These are phyloP conservation scores for Epizoanthus scotinus DNA, from an alignment of 92 coral and sea anemone genomes.

Conservation along the genomic window DNA sequence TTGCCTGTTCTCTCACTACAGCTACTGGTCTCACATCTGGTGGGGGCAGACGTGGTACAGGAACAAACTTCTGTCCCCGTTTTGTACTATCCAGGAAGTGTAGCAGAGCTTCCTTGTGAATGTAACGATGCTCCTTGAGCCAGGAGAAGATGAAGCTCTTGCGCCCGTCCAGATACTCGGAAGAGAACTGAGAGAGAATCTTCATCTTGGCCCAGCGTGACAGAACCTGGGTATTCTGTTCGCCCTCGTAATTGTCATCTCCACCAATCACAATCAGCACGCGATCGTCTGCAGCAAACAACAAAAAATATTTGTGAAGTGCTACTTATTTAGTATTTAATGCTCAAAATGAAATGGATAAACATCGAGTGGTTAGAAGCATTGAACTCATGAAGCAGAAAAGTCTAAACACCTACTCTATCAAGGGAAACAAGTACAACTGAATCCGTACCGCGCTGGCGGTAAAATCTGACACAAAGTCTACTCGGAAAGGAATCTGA, in stretches of 20 bases:
- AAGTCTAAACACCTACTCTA: no score
- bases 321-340: no score
- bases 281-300: neutral
- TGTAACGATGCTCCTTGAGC: constrained; percentile 29
- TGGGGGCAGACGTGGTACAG: neutral
- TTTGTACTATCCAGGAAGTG: constrained; percentile 35
- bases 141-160: constrained; percentile 51
- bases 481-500: no score
- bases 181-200: constrained; percentile 31
- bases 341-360: no score
- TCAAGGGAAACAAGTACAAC: no score
- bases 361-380: no score
- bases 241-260: constrained; percentile 32
- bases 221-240: constrained; percentile 14
- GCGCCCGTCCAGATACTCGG: constrained; percentile 44
- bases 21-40: neutral
- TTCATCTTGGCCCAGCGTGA: constrained; percentile 47
- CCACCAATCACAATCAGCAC: constrained; percentile 52
- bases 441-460: no score
- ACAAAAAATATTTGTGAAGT: no score
- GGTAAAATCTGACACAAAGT: no score
- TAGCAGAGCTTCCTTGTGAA: constrained; percentile 48
- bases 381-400: no score
- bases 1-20: no score
- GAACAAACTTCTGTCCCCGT: constrained; percentile 31